Evolutionary conservation across 2,113 vertebrate genomes (phyloP), one percentile per base, ranked within the genome.

Genomic region (Ranitomeya imitator): DNA sequence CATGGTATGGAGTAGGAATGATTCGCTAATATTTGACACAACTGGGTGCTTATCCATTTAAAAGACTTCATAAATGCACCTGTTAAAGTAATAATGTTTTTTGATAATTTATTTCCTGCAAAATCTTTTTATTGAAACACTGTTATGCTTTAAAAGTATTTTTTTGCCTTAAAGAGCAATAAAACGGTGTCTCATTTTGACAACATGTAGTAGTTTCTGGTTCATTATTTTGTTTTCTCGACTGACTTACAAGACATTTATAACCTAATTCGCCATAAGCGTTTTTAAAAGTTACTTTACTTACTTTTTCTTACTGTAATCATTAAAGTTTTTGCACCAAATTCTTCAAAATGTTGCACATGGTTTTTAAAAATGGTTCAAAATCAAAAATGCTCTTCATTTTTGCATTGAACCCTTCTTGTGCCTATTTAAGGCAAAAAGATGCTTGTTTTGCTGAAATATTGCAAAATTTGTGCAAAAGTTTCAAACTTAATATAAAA

Each of bases 1-100:
- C 51, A n/a, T 51, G 8, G 82, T 69, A 71, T 84, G 45, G 51
- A 83, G 81, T 63, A 69, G 12, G 52, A 57, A 80, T 59, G 54
- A 60, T 12, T 79, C 78, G 57, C 11, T 14, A 57, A 52, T 60
- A 23, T 60, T 31, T 80, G 79, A 60, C 79, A 80, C n/a, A 31
- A 18, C 7, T 23, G 31, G n/a, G 52, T 15, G 23, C 57, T 26
- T n/a, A 21, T 80, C 16, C 23, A 80, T 80, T 80, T 60, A 80
- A 55, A 1, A 31, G 78, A 15, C 21, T 2, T 80, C 23, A 80
- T 18, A 80, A 57, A 13, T 80, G 55, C 23, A 59, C 12, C 57
- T 80, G 55, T 59, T 31, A 18, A 31, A 13, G 19, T 31, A 59
- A 59, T 26, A 23, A 54, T 13, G 54, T 31, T 51, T 23, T 23